Evolutionary conservation across 2,888 invertebrate genomes (phyloP), one percentile per base, ranked within the genome.

Genomic region (Hyalella azteca): DNA sequence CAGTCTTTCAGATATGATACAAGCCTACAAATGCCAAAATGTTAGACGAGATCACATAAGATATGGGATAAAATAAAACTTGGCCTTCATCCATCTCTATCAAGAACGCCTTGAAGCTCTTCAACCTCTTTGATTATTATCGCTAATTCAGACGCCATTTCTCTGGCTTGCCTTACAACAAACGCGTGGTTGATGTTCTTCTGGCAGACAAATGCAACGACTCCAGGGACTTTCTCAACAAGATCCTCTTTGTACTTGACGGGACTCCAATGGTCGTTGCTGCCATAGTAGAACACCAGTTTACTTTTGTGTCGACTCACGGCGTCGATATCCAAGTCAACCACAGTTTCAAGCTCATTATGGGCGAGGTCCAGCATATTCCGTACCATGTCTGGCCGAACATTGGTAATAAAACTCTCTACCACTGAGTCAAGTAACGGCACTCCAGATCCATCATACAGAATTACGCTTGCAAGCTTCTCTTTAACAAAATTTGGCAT

Each of bases 211-310:
- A 90, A 87, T 3, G 92, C 91, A 84, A 92, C 90, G 9, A 92
- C 88, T 79, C 90, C 88, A 0, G 93, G 92, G 87, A 92, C 90
- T 79, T 89, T 88, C 29, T 88, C 85, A 83, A 90, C 90, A 80
- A 97, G 88, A 82, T 93, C 91, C 39, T 92, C 88, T 87, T 91
- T 94, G 87, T 93, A 94, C 54, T 89, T 88, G 0, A 91, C 86
- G 0, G 97, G 97, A 77, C 92, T 93, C 97, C 97, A 98, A 9
- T 91, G 91, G 88, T 98, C 97, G 3, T 87, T 90, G 4, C 89
- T 88, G 13, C 94, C 93, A 87, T 95, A 97, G 87, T 94, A 93
- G 75, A 96, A 91, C 87, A 92, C 93, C 2, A 96, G 88, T 86
- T 91, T 91, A 19, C 91, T 87, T n/a, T 90, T 86, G 87, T 93